Conservation (phyloP, 1,140 invertebrate species). For the Aphelinus atriplicis region DNA sequence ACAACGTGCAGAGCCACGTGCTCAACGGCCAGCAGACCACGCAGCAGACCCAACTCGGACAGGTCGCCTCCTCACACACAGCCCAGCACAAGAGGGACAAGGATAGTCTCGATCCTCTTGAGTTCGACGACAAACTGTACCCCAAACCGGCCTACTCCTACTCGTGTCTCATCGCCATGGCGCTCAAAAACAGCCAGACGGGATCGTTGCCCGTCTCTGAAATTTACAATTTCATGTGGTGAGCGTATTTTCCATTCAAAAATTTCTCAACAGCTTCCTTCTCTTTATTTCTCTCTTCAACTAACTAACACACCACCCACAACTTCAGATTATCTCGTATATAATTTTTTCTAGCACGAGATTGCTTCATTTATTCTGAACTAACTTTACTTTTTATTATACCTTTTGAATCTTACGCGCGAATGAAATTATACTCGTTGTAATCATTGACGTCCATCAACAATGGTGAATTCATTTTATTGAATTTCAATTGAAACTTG, state of each 20-base stretch:
- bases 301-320: too few species aligned
- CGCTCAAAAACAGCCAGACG: slow-evolving; percentile 93
- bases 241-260: slow-evolving; percentile 60
- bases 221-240: slow-evolving; percentile 99
- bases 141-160: slow-evolving; percentile 98
- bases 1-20: slow-evolving; percentile 50
- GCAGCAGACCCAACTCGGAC: background rate
- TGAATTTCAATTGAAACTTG: too few species aligned
- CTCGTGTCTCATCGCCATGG: slow-evolving; percentile 96
- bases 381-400: too few species aligned
- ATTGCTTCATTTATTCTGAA: too few species aligned
- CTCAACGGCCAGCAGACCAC: background rate
- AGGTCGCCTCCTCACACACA: slow-evolving; percentile 40
- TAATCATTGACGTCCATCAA: too few species aligned
- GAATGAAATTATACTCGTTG: too few species aligned
- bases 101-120: slow-evolving; percentile 48
- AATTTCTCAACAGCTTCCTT: too few species aligned
- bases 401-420: too few species aligned
- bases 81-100: slow-evolving; percentile 55
- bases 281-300: too few species aligned
- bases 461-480: too few species aligned
- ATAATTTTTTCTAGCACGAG: too few species aligned
- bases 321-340: too few species aligned
- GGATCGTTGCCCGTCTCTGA: slow-evolving; percentile 96
- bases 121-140: slow-evolving; percentile 77